These are phyloP conservation scores for Cecropterus lyciades DNA, from an alignment of 1,140 invertebrate genomes.

Conservation along the genomic window DNA sequence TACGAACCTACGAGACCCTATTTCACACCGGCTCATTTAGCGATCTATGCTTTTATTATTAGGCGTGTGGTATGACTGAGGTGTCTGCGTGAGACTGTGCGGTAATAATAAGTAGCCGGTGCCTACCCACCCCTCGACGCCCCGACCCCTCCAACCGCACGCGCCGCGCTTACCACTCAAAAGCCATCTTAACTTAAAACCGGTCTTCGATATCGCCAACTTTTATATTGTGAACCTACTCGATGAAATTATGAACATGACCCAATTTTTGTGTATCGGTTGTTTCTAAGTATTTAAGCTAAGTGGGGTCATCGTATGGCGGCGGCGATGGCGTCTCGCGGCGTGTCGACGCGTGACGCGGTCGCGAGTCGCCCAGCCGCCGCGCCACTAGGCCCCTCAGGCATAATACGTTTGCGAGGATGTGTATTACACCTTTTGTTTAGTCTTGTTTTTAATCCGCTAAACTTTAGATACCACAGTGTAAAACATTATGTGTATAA, in stretches of 20 bases:
- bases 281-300: conserved; percentile 13
- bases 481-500: not conserved
- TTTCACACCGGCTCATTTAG: conserved; percentile 17
- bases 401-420: conserved; percentile 5
- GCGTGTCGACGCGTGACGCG: conserved; percentile 18
- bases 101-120: conserved; percentile 75
- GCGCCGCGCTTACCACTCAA: conserved; percentile 58
- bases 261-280: conserved; percentile 38
- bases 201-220: conserved; percentile 53
- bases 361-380: not conserved
- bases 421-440: conserved; percentile 11
- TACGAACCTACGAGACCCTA: conserved; percentile 1
- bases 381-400: conserved; percentile 8
- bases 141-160: conserved; percentile 51
- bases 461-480: not conserved
- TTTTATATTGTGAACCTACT: conserved; percentile 49
- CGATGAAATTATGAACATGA: conserved; percentile 52
- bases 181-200: conserved; percentile 59
- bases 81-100: conserved; percentile 57
- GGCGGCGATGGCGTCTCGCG: conserved; percentile 11
- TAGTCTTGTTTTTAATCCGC: conserved; percentile 2
- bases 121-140: conserved; percentile 53
- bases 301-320: conserved; percentile 17
- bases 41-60: conserved; percentile 51
- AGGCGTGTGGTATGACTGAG: conserved; percentile 40